Evolutionary conservation across 92 coral and sea anemone species (phyloP), one percentile per base, ranked within the genome.

Genomic region (Zoanthus sociatus): DNA sequence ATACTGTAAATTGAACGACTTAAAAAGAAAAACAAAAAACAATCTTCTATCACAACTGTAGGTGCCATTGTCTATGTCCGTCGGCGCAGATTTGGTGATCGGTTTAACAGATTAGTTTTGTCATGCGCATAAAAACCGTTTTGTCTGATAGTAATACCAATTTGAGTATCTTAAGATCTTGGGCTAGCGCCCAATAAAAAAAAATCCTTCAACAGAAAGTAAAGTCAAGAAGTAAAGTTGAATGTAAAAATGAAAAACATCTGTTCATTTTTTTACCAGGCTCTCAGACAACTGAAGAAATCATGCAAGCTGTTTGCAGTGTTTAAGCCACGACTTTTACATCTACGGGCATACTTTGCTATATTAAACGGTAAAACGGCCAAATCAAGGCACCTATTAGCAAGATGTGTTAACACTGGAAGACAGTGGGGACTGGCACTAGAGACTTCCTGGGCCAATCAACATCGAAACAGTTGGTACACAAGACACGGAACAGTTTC

Each of bases 381-480:
- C 66, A 91, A 85, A 61, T 87, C 98, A 16, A 92, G 83, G 72
- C 32, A 72, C 12, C 83, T 90, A 18, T 83, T 95, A 12, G 90
- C 89, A 82, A 83, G 73, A 31, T 90, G 98, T 63, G 69, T 87
- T 26, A 84, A 78, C 48, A 76, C 84, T 11, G 90, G 97, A 33
- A 91, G 82, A 60, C 78, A 33, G 12, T 42, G 84, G 88, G 95
- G 93, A 51, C 86, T 95, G 68, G 81, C 88, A 61, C 92, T 97
- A 15, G 99, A 97, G 88, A 76, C 89, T 0, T 95, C 96, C 53
- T 94, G 98, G 93, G 92, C 95, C 67, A 86, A 76, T 42, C 85
- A 90, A 33, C 92, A 93, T 58, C 88, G 83, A 46, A 88, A 89
- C 46, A 58, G 44, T 2, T 95, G 98, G 98, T 93, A 90, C 75